A percentile compares a stretch with the other conserved stretches of the same genome.
These are phyloP conservation scores for Eulemur mongoz DNA, from an alignment of 2,797 vertebrate genomes.

Conservation along the genomic window DNA sequence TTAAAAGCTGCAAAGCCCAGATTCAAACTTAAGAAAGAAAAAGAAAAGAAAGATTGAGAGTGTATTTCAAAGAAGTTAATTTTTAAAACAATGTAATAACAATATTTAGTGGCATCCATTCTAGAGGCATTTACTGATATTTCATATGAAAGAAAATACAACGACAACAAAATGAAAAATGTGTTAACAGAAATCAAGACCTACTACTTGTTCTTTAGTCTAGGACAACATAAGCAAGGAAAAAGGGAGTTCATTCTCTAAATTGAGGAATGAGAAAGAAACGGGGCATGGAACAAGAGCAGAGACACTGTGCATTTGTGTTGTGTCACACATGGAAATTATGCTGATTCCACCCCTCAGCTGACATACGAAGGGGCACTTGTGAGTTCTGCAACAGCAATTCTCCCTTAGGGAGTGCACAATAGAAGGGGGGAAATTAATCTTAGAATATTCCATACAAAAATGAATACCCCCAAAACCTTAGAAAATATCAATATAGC, in stretches of 20 bases:
- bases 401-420: background rate
- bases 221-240: background rate
- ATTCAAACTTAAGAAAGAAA: conserved; percentile 36
- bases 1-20: background rate
- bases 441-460: conserved; percentile 38
- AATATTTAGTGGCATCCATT: background rate
- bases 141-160: conserved; percentile 32
- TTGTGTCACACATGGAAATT: background rate
- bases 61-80: background rate
- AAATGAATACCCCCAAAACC: conserved; percentile 1
- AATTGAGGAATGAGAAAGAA: background rate
- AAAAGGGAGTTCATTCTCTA: background rate
- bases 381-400: conserved; percentile 45
- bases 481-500: background rate
- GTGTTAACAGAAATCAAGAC: background rate
- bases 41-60: background rate
- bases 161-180: background rate
- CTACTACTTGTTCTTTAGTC: background rate
- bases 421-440: background rate
- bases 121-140: background rate
- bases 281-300: background rate
- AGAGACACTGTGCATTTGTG: background rate
- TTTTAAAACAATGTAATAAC: background rate
- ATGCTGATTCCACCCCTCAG: background rate
- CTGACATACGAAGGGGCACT: background rate